Conservation (phyloP, 2,888 invertebrate genomes). For the Tenthredo distinguenda region DNA sequence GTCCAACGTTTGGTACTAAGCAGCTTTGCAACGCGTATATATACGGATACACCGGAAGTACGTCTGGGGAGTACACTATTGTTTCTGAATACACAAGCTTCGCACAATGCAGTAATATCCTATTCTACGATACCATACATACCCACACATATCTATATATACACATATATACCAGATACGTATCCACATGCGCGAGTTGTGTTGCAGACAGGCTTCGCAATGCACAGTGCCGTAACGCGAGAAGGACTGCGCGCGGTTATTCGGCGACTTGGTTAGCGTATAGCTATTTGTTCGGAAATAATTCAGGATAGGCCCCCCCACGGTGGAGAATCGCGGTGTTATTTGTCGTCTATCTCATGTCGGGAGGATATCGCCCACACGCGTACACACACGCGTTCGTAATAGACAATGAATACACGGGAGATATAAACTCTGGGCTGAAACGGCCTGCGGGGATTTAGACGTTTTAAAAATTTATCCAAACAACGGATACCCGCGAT, state of each 20-base stretch:
- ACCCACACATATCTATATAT: neutral
- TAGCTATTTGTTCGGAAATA: slow-evolving; percentile 61
- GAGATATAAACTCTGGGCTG: neutral
- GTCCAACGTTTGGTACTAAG: neutral
- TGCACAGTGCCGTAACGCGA: slow-evolving; percentile 25
- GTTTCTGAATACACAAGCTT: slow-evolving; percentile 63
- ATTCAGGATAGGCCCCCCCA: slow-evolving; percentile 57
- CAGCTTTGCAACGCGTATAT: neutral
- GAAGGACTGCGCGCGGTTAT: slow-evolving; percentile 35
- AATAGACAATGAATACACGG: neutral
- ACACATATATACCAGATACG: too few species aligned
- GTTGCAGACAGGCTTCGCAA: neutral
- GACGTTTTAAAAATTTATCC: neutral
- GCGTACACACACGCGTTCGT: neutral
- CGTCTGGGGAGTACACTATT: slow-evolving; percentile 65
- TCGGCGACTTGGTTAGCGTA: neutral
- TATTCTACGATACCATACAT: slow-evolving; percentile 55
- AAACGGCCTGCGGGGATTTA: neutral
- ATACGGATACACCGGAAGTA: slow-evolving; percentile 25
- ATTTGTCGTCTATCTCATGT: neutral
- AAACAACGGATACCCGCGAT: neutral
- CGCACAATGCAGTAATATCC: slow-evolving; percentile 66
- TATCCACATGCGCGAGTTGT: neutral
- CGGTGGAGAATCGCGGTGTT: neutral
- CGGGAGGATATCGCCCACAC: too few species aligned